These are phyloP conservation scores for Drosophila littoralis DNA, from an alignment of 1,140 invertebrate genomes.

Conservation along the genomic window DNA sequence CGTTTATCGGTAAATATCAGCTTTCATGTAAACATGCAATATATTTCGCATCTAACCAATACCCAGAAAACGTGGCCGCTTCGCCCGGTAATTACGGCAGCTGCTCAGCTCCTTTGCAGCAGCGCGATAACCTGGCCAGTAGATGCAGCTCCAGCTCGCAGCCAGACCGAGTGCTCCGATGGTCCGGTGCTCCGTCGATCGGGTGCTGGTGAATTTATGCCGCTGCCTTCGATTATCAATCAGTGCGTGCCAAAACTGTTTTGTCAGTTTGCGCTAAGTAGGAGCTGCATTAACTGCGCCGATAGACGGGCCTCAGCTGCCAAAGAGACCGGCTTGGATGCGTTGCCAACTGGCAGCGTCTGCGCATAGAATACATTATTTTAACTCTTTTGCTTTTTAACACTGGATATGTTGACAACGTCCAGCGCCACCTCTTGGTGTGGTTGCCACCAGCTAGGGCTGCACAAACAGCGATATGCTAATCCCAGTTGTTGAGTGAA, in stretches of 20 bases:
- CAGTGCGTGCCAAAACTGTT: conserved; percentile 79
- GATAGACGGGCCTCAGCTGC: conserved; percentile 38
- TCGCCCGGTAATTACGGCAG: conserved; percentile 53
- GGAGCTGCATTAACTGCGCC: conserved; percentile 63
- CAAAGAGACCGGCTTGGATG: conserved; percentile 45
- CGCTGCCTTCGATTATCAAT: conserved; percentile 69
- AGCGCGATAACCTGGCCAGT: conserved; percentile 26
- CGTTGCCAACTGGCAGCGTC: conserved; percentile 34
- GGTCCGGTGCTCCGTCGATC: not conserved
- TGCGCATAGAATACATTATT: conserved; percentile 72
- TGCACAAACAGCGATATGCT: conserved; percentile 45
- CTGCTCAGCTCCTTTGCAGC: conserved; percentile 32
- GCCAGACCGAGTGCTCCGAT: not conserved
- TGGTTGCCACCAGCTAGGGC: conserved; percentile 58
- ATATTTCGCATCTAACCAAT: conserved; percentile 73
- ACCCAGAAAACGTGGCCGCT: conserved; percentile 47
- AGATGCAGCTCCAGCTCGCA: not conserved
- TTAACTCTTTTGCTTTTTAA: conserved; percentile 33
- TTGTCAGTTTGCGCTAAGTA: conserved; percentile 75
- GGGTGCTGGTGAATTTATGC: conserved; percentile 44
- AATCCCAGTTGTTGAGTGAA: conserved; percentile 5
- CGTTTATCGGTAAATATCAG: conserved; percentile 79
- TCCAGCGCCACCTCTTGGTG: conserved; percentile 54
- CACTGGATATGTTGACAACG: conserved; percentile 59
- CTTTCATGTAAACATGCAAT: conserved; percentile 82